Evolutionary conservation across 2,888 invertebrate species (phyloP), one percentile per base, ranked within the genome.

Genomic region (Aproaerema taeniolella): DNA sequence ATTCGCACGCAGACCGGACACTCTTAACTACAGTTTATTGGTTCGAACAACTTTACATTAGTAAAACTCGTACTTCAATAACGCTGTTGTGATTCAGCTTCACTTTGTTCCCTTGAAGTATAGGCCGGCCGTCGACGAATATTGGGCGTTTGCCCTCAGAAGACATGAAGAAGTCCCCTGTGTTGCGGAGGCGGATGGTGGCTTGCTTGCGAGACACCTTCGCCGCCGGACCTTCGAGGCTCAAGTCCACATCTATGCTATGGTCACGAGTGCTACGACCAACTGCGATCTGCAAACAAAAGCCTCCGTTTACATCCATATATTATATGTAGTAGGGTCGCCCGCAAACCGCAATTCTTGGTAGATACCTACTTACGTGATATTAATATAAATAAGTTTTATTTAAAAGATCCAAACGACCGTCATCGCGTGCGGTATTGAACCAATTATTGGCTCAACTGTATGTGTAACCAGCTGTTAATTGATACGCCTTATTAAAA

Each of bases 141-240:
- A 99, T 93, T 1, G 98, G 95, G 44, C 98, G 87, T 67, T 97
- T 96, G 12, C 98, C 99, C 72, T 98, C 97, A 31, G 98, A 98
- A 12, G 95, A 93, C 58, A 99, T 90, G 67, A 95, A 95, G 75
- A 98, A 99, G 68, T 98, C 98, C 0, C 98, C 98, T 50, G 94
- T 96, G 71, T 95, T 96, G 38, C 96, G 89, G 47, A 98, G 88
- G 33, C 92, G 90, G 41, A 99, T 95, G 1, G 96, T 94, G 5
- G 96, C 98, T 74, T 98, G 98, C 49, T 95, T 90, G 30, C 98
- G 89, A 0, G 98, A 98, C 28, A 97, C 92, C 81, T 98, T 98
- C 72, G 94, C 94, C 0, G 98, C 94, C 0, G 98, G 97, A 0
- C 98, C 98, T 80, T 99, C 98, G 30, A 98, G 82, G 0, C 93